phyloP scores from a whole-genome alignment of 2,113 vertebrate genomes.

The Scytalopus superciliaris region DNA sequence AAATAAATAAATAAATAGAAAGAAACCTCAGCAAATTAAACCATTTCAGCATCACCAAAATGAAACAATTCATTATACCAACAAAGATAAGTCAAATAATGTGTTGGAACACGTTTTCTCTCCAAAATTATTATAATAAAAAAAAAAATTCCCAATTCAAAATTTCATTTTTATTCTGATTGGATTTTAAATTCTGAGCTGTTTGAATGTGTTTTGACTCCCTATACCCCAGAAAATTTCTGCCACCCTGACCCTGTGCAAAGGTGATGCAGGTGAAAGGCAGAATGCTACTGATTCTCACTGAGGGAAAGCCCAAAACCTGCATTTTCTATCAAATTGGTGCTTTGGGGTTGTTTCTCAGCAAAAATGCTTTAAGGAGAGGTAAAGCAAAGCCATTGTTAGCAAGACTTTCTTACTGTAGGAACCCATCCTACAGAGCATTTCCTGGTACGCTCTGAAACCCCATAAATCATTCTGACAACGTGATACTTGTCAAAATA shows the following conservation, averaged over 20 bases:
- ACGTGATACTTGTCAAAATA: slow-evolving; percentile 65
- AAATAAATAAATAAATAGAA: neutral
- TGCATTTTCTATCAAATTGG: neutral
- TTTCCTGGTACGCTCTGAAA: slow-evolving; percentile 45
- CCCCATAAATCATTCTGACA: slow-evolving; percentile 68
- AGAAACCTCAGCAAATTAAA: neutral
- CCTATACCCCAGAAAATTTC: neutral
- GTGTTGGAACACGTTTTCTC: rapidly evolving
- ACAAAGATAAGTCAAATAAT: neutral
- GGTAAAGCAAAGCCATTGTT: slow-evolving; percentile 22
- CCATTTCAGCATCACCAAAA: neutral
- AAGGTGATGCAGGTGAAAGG: neutral
- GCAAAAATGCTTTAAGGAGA: neutral
- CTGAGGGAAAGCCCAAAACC: neutral
- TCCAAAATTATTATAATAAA: neutral
- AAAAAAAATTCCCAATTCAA: neutral
- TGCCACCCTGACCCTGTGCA: neutral
- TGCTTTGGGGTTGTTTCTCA: neutral
- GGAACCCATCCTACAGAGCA: slow-evolving; percentile 12
- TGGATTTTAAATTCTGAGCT: neutral
- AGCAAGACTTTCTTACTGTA: slow-evolving; percentile 30
- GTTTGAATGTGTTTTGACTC: neutral
- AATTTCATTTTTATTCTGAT: neutral
- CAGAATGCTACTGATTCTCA: neutral
- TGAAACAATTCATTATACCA: neutral